Percentiles rank a stretch among this genome's conserved stretches.
phyloP scores from a whole-genome alignment of 2,113 vertebrate genomes.

The Onychorhynchus coronatus region DNA sequence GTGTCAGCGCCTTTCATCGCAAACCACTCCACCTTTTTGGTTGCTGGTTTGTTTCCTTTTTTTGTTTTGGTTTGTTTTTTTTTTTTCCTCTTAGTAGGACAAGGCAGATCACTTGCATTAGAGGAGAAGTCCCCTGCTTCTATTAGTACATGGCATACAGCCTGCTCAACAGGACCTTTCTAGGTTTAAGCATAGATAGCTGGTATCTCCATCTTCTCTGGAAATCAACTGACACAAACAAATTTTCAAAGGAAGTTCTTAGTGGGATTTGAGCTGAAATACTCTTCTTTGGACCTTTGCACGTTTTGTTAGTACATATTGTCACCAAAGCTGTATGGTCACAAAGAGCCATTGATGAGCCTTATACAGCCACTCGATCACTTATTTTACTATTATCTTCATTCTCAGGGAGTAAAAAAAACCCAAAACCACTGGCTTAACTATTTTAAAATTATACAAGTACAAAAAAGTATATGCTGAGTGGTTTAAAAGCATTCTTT shows the following conservation, averaged over 20 bases:
- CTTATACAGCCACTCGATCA: background rate
- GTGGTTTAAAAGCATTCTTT: slow-evolving; percentile 16
- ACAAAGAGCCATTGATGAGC: background rate
- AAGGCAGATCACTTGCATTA: background rate
- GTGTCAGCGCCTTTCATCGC: background rate
- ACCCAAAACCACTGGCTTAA: background rate
- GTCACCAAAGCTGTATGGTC: slow-evolving; percentile 6
- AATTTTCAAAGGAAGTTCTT: background rate
- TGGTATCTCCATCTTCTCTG: background rate
- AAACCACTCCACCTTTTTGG: background rate
- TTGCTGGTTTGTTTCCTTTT: background rate
- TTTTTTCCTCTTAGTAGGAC: background rate
- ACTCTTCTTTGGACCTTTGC: background rate
- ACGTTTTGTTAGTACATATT: background rate
- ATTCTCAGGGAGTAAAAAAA: background rate
- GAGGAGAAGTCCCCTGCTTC: background rate
- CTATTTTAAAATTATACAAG: slow-evolving; percentile 29
- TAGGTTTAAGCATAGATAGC: background rate
- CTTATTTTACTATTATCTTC: background rate
- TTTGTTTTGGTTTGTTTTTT: background rate
- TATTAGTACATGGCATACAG: background rate
- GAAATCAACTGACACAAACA: background rate
- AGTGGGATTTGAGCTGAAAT: background rate
- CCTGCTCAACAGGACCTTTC: background rate
- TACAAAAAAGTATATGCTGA: background rate